Conservation (phyloP, 1,140 invertebrate species). For the Antheraea mylitta region DNA sequence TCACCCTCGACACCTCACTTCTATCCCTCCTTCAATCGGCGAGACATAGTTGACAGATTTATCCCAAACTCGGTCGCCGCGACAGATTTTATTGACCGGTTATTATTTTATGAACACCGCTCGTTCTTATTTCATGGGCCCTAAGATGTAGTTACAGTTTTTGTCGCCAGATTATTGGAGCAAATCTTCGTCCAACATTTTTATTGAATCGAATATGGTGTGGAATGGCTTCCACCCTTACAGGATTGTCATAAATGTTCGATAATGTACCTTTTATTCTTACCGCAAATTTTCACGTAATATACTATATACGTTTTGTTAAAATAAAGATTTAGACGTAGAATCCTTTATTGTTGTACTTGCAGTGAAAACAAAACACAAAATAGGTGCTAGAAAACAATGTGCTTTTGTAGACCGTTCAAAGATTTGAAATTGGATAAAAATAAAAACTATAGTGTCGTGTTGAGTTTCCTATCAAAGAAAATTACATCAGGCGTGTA, state of each 20-base stretch:
- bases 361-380: background rate
- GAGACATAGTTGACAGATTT: slow-evolving; percentile 71
- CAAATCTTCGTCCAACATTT: slow-evolving; percentile 62
- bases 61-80: slow-evolving; percentile 38
- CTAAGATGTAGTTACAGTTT: slow-evolving; percentile 65
- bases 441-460: slow-evolving; percentile 63
- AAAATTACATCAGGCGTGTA: slow-evolving; percentile 59
- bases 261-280: slow-evolving; percentile 35
- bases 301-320: background rate
- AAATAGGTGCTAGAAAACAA: slow-evolving; percentile 1
- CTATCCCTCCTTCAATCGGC: slow-evolving; percentile 43
- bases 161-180: slow-evolving; percentile 65
- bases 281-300: background rate
- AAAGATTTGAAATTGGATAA: slow-evolving; percentile 59
- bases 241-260: slow-evolving; percentile 49
- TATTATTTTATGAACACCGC: slow-evolving; percentile 76
- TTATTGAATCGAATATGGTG: slow-evolving; percentile 64
- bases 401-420: slow-evolving; percentile 33
- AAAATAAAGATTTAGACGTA: background rate
- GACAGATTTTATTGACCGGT: slow-evolving; percentile 72
- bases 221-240: slow-evolving; percentile 34
- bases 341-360: slow-evolving; percentile 4
- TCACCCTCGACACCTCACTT: slow-evolving; percentile 47
- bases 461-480: slow-evolving; percentile 67
- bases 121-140: slow-evolving; percentile 65